A percentile compares a stretch with the other conserved stretches of the same genome.
Evolutionary conservation across 2,888 invertebrate genomes (phyloP).

Genomic region (Odontomyia ornata): DNA sequence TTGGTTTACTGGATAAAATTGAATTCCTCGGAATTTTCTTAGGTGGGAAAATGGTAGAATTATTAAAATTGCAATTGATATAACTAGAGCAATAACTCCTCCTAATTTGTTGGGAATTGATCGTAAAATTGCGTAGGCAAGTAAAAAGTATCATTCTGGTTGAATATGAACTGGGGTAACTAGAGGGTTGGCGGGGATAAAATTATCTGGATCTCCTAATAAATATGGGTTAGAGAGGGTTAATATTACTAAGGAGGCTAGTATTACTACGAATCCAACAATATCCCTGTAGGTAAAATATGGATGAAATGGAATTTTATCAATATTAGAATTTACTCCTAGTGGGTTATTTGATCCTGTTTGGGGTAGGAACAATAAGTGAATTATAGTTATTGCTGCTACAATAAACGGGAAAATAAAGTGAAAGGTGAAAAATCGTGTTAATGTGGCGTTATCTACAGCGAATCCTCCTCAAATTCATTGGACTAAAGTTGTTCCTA

Average conservation of each 20-base stretch:
- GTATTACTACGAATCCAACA: constrained; percentile 68
- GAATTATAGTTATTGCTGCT: too few species aligned
- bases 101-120: constrained; percentile 77
- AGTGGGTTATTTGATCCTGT: too few species aligned
- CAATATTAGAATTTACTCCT: constrained; percentile 69
- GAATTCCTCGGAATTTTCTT: constrained; percentile 69
- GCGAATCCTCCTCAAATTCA: too few species aligned
- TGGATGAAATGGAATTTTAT: constrained; percentile 74
- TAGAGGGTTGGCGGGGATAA: constrained; percentile 65
- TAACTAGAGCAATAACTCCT: constrained; percentile 67
- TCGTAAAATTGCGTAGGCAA: constrained; percentile 76
- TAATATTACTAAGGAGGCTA: constrained; percentile 66
- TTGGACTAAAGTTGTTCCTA: too few species aligned
- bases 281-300: constrained; percentile 71
- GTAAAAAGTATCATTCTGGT: constrained; percentile 83
- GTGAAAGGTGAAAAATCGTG: too few species aligned
- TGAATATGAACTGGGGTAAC: constrained; percentile 77
- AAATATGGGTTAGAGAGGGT: constrained; percentile 67
- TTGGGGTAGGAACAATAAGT: too few species aligned
- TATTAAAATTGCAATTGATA: constrained; percentile 75
- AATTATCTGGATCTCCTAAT: constrained; percentile 77
- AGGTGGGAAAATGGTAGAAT: constrained; percentile 69
- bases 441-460: too few species aligned
- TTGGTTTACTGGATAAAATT: constrained; percentile 72
- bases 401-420: too few species aligned